phyloP scores from a whole-genome alignment of 53 echinoderm and acorn worm genomes.

The Patiria pectinifera region DNA sequence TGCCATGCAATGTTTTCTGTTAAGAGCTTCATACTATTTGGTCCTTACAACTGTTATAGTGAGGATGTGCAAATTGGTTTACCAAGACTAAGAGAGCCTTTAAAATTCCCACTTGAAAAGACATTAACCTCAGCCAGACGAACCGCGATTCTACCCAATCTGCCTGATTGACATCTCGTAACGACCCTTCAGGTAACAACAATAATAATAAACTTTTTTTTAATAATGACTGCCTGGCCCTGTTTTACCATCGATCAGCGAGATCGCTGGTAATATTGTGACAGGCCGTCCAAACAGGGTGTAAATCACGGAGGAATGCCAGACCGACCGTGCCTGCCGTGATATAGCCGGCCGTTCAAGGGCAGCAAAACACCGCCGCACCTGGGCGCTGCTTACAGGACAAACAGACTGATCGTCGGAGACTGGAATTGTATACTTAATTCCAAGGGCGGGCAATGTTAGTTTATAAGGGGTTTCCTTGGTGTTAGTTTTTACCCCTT shows the following conservation, averaged over 20 bases:
- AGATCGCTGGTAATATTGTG: constrained; percentile 53
- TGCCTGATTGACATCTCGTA: constrained; percentile 41
- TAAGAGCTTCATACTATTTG: too few relatives aligned
- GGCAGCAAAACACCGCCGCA: constrained; percentile 52
- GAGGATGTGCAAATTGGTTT: neutral
- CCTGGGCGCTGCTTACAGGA: constrained; percentile 46
- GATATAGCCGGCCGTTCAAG: constrained; percentile 50
- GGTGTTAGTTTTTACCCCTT: neutral
- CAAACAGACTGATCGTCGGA: constrained; percentile 11
- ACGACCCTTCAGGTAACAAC: constrained; percentile 14
- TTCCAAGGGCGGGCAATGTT: constrained; percentile 14
- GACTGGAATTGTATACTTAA: neutral
- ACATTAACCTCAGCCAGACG: constrained; percentile 11
- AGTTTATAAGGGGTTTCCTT: neutral
- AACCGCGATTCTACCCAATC: neutral
- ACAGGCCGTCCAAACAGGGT: constrained; percentile 61
- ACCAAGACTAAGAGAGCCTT: neutral
- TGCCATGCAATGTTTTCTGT: too few relatives aligned
- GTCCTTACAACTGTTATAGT: neutral
- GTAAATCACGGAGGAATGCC: constrained; percentile 46
- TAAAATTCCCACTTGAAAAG: neutral
- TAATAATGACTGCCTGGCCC: constrained; percentile 1
- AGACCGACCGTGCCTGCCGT: neutral
- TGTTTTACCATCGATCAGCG: constrained; percentile 38
- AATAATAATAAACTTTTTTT: constrained; percentile 32